Base-by-base conservation (phyloP, 2,113 vertebrate species). In the Potamarius usumacintae region DNA sequence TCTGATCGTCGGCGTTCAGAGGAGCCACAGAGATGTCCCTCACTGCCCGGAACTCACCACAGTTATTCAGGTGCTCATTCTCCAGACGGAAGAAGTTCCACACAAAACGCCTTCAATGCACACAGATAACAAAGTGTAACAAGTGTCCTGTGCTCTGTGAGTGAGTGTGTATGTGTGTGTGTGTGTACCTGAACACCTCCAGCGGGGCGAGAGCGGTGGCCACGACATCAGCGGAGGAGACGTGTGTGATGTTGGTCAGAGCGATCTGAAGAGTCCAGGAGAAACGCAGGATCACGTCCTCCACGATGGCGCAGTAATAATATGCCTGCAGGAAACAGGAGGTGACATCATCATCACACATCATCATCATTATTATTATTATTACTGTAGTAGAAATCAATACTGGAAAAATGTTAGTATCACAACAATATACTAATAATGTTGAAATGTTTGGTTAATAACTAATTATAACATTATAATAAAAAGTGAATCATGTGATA, bases 81-180 rank as follows among this genome's bases (percentile, higher is more conserved):
- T 99, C 98, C 94, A 99, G 89, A 0, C 98, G 97, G 94, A 99
- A 99, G 92, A 99, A 99, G 92, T 99, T 99, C 98, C 98, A 99
- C 85, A 99, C 98, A 88, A 99, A 99, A 42, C 98, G 97, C 89
- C 98, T 99, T 99, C 25, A 74, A 25, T 53, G 60, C 83, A 84
- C 65, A 71, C 17, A 18, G 4, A 55, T 34, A 72, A 62, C 30
- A 17, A 30, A 58, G 27, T 25, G 2, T 3, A 57, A 4, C 42
- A 22, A 14, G 62, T 52, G 62, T 83, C 14, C 14, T 52, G 18
- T 2, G 34, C 11, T 30, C 0, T 71, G 60, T 30, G 14, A 57
- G 82, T 55, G 82, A 74, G 82, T 71, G 60, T 63, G 74, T 57
- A 74, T 83, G 55, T 63, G 58, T 62, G 42, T 52, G 69, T 52